Evolutionary conservation across 2,888 invertebrate species (phyloP), one percentile per base, ranked within the genome.

Genomic region (Podabrus alpinus): DNA sequence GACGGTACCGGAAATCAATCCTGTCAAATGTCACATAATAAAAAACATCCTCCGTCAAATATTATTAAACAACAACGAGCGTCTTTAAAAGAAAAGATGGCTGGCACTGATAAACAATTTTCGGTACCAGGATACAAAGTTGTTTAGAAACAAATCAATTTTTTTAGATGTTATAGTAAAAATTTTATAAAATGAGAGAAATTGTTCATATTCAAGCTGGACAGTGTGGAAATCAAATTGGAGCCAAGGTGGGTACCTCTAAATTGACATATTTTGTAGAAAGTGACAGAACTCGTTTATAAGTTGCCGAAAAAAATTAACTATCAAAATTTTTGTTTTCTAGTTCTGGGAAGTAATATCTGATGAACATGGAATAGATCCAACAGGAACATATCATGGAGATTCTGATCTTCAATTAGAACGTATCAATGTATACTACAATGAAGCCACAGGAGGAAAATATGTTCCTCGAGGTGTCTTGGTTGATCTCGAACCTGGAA

Each of bases 291-390:
- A 59, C 24, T 3, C 7, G 24, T 73, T 59, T 60, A 17, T 70
- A 11, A 21, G 60, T 11, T 19, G 21, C 1, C 16, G 16, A 10
- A 61, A 61, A 60, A 17, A n/a, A n/a, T 71, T 70, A 68, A 68
- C 59, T 59, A 45, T 71, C 60, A 64, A 19, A 62, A 70, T 75
- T 69, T 72, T 21, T 62, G 73, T 68, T 70, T 84, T 83, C 69
- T 88, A 94, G 94, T 96, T 96, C 90, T 97, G 96, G 97, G 97
- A 97, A 90, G 96, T 97, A 80, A 97, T 97, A 89, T 96, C 96
- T 71, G 96, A 97, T 86, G 97, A 97, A 89, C 97, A 97, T 87
- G 96, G 96, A 84, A 96, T 97, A 86, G 95, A 96, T 89, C 95
- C 95, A 81, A 95, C 95, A 80, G 96, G 96, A 77, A 93, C 94